Base-by-base conservation (phyloP, 64 coral and sea anemone species). In the Hydrozoanthus tunicans region DNA sequence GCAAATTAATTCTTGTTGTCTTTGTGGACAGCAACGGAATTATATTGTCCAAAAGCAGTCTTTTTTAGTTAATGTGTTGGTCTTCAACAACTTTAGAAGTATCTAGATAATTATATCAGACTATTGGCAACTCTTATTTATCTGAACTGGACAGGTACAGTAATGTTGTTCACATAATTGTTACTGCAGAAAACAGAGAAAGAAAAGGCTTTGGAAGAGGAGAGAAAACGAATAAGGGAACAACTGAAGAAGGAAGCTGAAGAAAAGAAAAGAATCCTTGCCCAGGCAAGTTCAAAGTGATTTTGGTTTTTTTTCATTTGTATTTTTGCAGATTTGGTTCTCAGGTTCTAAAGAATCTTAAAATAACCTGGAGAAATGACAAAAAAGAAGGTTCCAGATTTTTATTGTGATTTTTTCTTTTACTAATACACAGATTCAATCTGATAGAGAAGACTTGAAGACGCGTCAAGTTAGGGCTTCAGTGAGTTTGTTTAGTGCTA, bases 181-280 rank as follows among this genome's bases (percentile, higher is more conserved):
- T 79, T 20, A 62, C 66, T 92, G 76, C 69, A 96, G 95, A 73
- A 94, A 62, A 89, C 92, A 89, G 95, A 96, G 65, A 96, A 70
- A 88, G 95, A 96, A 69, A 94, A 79, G 58, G 60, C 53, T 9
- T 66, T 96, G 58, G 81, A 96, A 91, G 95, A 94, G 81, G 95
- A 96, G 89, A 96, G 95, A 89, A 91, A 86, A 15, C 88, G 69
- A 79, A 17, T 80, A 5, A 6, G 59, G 59, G 95, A 96, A 77
- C 73, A 91, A 91, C 90, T 89, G 81, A 96, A 91, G 74, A 62
- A 81, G 13, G 81, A 91, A 70, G 80, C 90, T 24, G 62, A 91
- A n/a, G 95, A 96, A 62, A 94, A 86, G 81, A 59, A 86, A 72
- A 94, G 92, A 77, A 96, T 96, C 55, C 93, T 89, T 78, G 95